Evolutionary conservation across 2,888 invertebrate species (phyloP).

Genomic region (Hirtodrosophila alboralis): DNA sequence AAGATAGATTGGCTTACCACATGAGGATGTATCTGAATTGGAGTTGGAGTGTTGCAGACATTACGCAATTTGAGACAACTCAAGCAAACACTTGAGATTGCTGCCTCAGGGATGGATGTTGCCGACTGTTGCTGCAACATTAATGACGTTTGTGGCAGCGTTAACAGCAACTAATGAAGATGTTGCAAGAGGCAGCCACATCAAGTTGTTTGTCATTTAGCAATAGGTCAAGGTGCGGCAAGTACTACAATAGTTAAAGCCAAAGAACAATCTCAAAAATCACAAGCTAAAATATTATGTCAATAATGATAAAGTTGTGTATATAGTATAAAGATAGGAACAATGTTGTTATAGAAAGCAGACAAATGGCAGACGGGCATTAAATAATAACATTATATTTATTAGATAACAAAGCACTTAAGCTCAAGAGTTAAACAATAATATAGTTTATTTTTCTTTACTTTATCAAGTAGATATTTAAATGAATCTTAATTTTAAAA

Average conservation of each 20-base stretch:
- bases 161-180: constrained; percentile 50
- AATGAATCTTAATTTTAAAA: too few species aligned
- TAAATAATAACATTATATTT: background rate
- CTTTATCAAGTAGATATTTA: too few species aligned
- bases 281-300: background rate
- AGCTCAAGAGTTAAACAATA: too few species aligned
- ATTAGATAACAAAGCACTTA: too few species aligned
- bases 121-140: constrained; percentile 42
- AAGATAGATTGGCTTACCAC: constrained; percentile 68
- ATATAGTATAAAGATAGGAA: background rate
- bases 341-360: background rate
- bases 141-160: constrained; percentile 38
- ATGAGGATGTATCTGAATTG: constrained; percentile 26
- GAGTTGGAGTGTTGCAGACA: constrained; percentile 47
- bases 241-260: background rate
- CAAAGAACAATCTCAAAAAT: background rate
- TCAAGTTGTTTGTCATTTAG: constrained; percentile 21
- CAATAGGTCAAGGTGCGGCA: constrained; percentile 43
- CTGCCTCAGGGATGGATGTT: constrained; percentile 28
- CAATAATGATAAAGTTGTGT: background rate
- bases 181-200: constrained; percentile 24
- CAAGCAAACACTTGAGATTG: constrained; percentile 70
- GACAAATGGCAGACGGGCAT: background rate
- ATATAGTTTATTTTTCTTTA: too few species aligned
- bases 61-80: constrained; percentile 74